These are phyloP conservation scores for Chrysemys picta DNA, from an alignment of 2,113 vertebrate species.

Conservation along the genomic window DNA sequence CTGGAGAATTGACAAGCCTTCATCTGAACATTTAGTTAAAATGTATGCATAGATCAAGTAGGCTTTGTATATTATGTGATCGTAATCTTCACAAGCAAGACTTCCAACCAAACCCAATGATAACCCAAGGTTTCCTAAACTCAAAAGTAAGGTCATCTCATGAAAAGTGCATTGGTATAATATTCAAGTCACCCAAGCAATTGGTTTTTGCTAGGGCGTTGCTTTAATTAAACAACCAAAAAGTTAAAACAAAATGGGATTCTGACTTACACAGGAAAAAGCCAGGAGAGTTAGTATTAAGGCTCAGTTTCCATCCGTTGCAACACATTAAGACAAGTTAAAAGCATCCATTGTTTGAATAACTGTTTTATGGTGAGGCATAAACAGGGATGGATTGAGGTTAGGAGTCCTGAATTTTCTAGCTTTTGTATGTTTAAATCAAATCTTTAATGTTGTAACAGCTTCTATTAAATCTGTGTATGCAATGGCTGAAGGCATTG, in stretches of 20 bases:
- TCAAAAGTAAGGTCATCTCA: slow-evolving; percentile 52
- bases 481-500: neutral
- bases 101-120: slow-evolving; percentile 35
- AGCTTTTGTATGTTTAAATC: slow-evolving; percentile 38
- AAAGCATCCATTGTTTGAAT: slow-evolving; percentile 3
- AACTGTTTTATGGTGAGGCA: slow-evolving; percentile 15
- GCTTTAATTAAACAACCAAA: slow-evolving; percentile 42
- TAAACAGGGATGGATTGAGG: slow-evolving; percentile 17
- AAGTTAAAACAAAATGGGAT: slow-evolving; percentile 47
- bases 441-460: neutral
- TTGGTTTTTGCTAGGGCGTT: slow-evolving; percentile 38
- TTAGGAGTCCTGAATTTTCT: slow-evolving; percentile 17
- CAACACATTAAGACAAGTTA: slow-evolving; percentile 14
- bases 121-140: slow-evolving; percentile 39
- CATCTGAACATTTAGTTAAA: slow-evolving; percentile 52
- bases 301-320: slow-evolving; percentile 16
- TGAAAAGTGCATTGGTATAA: slow-evolving; percentile 39
- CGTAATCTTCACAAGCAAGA: slow-evolving; percentile 49
- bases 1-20: neutral
- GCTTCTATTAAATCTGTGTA: neutral
- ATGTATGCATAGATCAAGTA: slow-evolving; percentile 47
- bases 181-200: slow-evolving; percentile 48
- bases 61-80: slow-evolving; percentile 45
- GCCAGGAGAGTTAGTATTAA: neutral
- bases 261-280: slow-evolving; percentile 50